Percentiles rank a stretch among this genome's conserved stretches.
These are phyloP conservation scores for Olivierus martensii DNA, from an alignment of 1,140 invertebrate species.

Conservation along the genomic window DNA sequence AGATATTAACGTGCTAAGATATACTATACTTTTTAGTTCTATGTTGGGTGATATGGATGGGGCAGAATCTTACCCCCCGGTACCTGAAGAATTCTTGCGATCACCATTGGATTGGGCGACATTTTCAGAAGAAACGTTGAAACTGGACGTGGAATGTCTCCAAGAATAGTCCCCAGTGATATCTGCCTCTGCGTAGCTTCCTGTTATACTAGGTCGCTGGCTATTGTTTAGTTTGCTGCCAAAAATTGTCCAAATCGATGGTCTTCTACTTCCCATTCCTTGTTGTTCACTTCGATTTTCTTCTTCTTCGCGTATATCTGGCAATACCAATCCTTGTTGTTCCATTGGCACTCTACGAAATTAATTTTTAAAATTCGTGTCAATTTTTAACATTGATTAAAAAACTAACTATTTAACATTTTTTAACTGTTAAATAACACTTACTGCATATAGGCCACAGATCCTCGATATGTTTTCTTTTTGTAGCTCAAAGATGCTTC, in stretches of 20 bases:
- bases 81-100: conserved; percentile 16
- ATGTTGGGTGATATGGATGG: conserved; percentile 4
- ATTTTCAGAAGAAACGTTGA: background rate
- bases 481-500: conserved; percentile 46
- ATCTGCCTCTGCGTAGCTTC: conserved; percentile 6
- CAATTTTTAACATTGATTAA: background rate
- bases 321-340: conserved; percentile 45
- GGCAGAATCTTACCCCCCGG: conserved; percentile 18
- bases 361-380: no score
- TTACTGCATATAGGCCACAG: conserved; percentile 48
- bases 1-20: no score
- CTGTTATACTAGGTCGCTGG: conserved; percentile 5
- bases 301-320: conserved; percentile 40
- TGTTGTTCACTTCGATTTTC: conserved; percentile 26
- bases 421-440: conserved; percentile 16
- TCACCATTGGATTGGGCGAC: background rate
- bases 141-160: background rate
- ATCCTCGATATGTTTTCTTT: conserved; percentile 47
- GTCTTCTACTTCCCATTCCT: conserved; percentile 4
- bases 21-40: no score
- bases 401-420: background rate
- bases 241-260: conserved; percentile 14
- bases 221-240: conserved; percentile 4
- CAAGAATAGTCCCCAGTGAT: conserved; percentile 1
- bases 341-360: conserved; percentile 41